A percentile compares a stretch with the other conserved stretches of the same genome.
These are phyloP conservation scores for Poecilia latipinna DNA, from an alignment of 2,113 vertebrate species.

Conservation along the genomic window DNA sequence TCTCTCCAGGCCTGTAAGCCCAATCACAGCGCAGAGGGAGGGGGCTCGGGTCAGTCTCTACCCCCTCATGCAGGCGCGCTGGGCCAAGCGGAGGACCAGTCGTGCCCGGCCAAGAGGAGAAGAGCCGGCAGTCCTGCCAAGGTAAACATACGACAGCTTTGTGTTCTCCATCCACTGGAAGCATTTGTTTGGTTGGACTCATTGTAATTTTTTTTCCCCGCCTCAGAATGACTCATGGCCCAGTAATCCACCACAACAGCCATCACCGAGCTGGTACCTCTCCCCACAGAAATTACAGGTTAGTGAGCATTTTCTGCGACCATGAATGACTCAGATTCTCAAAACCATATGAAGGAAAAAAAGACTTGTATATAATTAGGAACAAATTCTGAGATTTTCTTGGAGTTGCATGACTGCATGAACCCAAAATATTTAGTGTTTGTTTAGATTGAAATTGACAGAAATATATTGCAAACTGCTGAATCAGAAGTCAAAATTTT, in stretches of 20 bases:
- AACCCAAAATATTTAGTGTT: no score
- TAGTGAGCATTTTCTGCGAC: rapidly evolving
- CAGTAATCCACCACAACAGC: slow-evolving; percentile 91
- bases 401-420: no score
- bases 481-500: no score
- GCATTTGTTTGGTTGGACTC: background rate
- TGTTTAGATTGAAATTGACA: no score
- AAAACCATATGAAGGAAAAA: no score
- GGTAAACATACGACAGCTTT: slow-evolving; percentile 77
- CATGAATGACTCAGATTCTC: background rate
- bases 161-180: background rate
- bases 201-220: background rate
- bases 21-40: slow-evolving; percentile 95
- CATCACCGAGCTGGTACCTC: slow-evolving; percentile 93
- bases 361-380: background rate
- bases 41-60: slow-evolving; percentile 68
- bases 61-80: slow-evolving; percentile 81
- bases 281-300: slow-evolving; percentile 98
- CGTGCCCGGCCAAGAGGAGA: slow-evolving; percentile 98
- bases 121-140: slow-evolving; percentile 95
- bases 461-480: no score
- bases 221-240: slow-evolving; percentile 90
- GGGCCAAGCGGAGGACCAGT: slow-evolving; percentile 94
- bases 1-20: slow-evolving; percentile 93
- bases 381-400: no score